Base-by-base conservation (phyloP, 2,888 invertebrate genomes). In the Polymixis lichenea region DNA sequence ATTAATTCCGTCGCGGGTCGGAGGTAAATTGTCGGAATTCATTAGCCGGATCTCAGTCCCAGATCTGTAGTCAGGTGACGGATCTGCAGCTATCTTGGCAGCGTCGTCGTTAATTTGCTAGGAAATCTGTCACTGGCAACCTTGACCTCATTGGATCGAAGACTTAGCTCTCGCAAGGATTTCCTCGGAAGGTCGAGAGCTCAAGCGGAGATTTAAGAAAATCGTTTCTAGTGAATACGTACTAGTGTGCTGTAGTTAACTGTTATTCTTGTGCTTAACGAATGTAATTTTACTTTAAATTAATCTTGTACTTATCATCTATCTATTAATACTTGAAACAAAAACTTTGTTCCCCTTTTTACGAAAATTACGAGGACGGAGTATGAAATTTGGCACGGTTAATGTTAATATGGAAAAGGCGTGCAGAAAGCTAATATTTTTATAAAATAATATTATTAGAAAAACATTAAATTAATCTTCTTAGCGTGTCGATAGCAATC, bases 11-110 rank as follows among this genome's bases (percentile, higher is more conserved):
- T 64, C 79, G 75, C 72, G 82, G 78, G 38, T 68, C 76, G 28
- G 85, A 83, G 83, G 85, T 86, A 87, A 91, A 90, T 89, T 87
- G 88, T 80, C 81, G 85, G 86, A 87, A 88, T 90, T 92, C 89
- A 92, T 92, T 92, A 92, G 87, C 79, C 71, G 78, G 82, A 84
- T 86, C 79, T 75, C 72, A 72, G 60, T 8, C 58, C 67, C 66
- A 56, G 71, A 82, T 85, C 81, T 83, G 77, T 80, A 85, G 82
- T 86, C 75, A 82, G 83, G 81, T 86, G 87, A 83, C 78, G 76
- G 76, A 79, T 72, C 76, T 72, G 55, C 58, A 72, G 74, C 78
- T 79, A 77, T 70, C 66, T 71, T 60, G 60, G 64, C 66, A 73
- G 38, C 51, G 66, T 70, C 78, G 62, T 83, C 83, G 65, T 80